phyloP scores from a whole-genome alignment of 2,113 vertebrate species.

The Ranitomeya variabilis region DNA sequence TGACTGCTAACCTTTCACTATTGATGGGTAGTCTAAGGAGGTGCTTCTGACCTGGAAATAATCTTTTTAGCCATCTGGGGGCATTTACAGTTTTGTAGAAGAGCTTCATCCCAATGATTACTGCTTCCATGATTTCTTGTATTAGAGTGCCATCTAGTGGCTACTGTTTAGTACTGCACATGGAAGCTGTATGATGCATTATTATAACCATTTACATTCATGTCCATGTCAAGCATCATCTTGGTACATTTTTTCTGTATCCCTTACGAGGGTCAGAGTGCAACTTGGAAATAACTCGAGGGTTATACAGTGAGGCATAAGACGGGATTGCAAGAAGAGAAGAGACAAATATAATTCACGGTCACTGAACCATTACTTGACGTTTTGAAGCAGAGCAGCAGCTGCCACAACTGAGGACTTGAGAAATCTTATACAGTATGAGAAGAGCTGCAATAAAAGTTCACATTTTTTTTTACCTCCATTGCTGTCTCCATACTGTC shows the following conservation, averaged over 20 bases:
- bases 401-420: background rate
- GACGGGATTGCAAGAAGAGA: background rate
- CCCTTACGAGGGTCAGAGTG: background rate
- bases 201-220: background rate
- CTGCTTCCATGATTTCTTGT: background rate
- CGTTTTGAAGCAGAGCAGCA: background rate
- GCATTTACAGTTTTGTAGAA: background rate
- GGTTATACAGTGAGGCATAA: background rate
- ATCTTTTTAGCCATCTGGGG: background rate
- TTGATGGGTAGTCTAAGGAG: too few species aligned
- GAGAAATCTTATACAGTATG: background rate
- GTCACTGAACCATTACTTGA: background rate
- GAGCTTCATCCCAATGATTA: background rate
- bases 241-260: background rate
- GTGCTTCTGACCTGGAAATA: background rate
- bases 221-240: background rate
- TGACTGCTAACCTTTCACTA: too few species aligned
- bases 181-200: background rate
- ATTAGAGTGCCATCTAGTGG: conserved; percentile 31
- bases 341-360: background rate
- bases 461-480: background rate
- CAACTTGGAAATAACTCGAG: background rate
- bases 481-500: background rate
- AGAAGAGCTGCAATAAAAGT: background rate
- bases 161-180: background rate